phyloP scores from a whole-genome alignment of 2,113 vertebrate species.

The Petromus typicus region DNA sequence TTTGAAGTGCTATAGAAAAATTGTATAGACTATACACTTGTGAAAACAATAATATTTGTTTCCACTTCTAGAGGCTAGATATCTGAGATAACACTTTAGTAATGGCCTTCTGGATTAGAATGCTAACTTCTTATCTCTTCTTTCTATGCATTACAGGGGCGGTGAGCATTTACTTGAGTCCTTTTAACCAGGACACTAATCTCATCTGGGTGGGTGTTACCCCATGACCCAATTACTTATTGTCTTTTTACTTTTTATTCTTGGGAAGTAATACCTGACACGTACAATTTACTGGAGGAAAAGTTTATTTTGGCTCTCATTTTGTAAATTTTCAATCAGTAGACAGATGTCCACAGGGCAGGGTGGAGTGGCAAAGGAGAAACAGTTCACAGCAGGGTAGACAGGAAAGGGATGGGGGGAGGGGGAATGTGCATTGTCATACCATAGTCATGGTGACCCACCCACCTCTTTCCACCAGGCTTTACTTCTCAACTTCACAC shows the following conservation, averaged over 20 bases:
- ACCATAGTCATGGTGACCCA: no score
- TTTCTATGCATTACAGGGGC: not conserved
- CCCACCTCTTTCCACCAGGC: not conserved
- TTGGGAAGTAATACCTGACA: not conserved
- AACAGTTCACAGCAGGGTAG: no score
- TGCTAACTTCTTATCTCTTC: not conserved
- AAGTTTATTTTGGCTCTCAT: no score
- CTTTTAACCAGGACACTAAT: not conserved
- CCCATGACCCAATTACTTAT: not conserved
- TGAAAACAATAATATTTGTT: not conserved
- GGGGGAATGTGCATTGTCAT: no score
- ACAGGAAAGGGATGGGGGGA: not conserved
- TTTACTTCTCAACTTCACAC: not conserved
- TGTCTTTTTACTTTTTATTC: not conserved
- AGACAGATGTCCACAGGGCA: no score
- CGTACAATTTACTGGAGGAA: no score
- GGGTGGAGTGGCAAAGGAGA: no score
- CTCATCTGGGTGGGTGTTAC: no score
- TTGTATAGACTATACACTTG: not conserved
- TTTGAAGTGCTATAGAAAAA: not conserved
- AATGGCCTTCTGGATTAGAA: not conserved
- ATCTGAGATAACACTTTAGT: not conserved
- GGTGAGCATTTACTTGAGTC: no score
- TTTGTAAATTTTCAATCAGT: no score
- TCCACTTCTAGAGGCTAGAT: not conserved